A percentile compares a stretch with the other conserved stretches of the same genome.
Conservation (phyloP, 2,113 vertebrate genomes). For the Petromus typicus region DNA sequence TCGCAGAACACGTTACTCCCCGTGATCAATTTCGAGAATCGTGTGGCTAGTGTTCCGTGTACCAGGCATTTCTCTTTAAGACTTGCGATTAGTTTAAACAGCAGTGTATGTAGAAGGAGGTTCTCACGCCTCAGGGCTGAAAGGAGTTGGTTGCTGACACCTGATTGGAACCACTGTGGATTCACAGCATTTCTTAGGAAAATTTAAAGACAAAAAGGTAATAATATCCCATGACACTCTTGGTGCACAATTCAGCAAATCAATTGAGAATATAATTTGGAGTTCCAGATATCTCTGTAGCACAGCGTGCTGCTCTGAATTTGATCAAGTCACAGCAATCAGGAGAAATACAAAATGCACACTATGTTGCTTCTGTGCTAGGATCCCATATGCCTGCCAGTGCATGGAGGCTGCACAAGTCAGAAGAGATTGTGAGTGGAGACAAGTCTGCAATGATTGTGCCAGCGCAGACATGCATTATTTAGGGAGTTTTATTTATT, state of each 20-base stretch:
- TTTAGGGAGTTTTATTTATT: constrained; percentile 70
- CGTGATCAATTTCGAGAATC: background rate
- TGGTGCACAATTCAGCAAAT: background rate
- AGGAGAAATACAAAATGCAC: background rate
- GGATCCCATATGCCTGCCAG: background rate
- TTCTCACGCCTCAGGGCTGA: background rate
- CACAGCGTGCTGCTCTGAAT: background rate
- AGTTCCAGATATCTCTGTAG: background rate
- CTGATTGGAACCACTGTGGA: background rate
- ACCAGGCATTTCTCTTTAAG: constrained; percentile 33
- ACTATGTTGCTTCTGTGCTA: background rate
- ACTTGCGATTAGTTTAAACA: background rate
- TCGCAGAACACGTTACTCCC: background rate
- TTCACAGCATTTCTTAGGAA: background rate
- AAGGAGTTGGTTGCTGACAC: background rate
- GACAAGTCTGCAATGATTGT: background rate
- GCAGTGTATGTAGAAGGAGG: background rate
- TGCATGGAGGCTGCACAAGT: background rate
- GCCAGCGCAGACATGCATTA: constrained; percentile 42
- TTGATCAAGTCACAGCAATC: background rate
- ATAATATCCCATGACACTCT: background rate
- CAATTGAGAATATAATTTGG: constrained; percentile 44
- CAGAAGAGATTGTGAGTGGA: background rate
- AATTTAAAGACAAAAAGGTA: background rate
- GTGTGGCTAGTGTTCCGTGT: background rate